Evolutionary conservation across 64 coral and sea anemone genomes (phyloP).

Genomic region (Actinia tenebrosa): DNA sequence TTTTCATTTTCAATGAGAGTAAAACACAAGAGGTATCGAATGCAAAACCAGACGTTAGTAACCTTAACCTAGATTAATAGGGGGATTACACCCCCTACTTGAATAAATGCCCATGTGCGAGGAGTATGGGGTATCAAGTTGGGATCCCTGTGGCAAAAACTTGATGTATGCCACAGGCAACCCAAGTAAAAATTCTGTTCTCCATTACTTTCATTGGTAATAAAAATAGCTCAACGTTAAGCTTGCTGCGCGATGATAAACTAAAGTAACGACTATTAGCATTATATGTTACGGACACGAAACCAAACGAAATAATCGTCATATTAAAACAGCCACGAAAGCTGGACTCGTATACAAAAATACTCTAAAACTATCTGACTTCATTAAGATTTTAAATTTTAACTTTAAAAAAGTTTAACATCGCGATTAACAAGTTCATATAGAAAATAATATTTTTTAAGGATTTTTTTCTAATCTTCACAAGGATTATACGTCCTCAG

Average conservation of each 20-base stretch:
- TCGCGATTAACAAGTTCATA: constrained; percentile 16
- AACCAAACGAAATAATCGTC: background rate
- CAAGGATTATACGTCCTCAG: background rate
- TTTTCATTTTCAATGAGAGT: background rate
- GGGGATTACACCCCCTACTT: background rate
- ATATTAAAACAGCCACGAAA: constrained; percentile 1
- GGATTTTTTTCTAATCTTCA: background rate
- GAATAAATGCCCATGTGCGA: background rate
- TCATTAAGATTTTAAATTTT: constrained; percentile 15
- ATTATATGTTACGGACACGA: background rate
- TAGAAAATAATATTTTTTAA: constrained; percentile 11
- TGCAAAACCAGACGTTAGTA: too few relatives aligned
- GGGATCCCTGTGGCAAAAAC: background rate
- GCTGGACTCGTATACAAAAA: constrained; percentile 13
- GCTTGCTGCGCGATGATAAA: constrained; percentile 16
- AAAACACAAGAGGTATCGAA: background rate
- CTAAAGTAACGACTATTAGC: constrained; percentile 12
- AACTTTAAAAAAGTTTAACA: constrained; percentile 20
- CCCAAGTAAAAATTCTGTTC: background rate
- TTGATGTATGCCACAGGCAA: background rate
- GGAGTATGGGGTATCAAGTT: background rate
- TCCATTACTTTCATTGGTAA: background rate
- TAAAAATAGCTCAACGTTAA: background rate
- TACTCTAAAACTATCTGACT: constrained; percentile 18
- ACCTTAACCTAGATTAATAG: background rate